Conservation (phyloP, 92 coral and sea anemone species). For the Palythoa grandis region DNA sequence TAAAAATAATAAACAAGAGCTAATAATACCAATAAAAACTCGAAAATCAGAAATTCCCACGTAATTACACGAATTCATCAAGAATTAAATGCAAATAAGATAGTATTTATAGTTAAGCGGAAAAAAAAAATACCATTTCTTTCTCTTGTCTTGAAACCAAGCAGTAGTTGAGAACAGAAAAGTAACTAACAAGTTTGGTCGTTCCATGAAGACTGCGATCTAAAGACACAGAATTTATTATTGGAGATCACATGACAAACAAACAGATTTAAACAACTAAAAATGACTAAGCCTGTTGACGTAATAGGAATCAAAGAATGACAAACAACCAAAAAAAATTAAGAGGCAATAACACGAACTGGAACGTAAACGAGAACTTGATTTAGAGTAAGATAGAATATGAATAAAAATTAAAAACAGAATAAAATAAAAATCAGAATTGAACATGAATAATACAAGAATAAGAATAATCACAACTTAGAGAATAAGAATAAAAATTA, state of each 20-base stretch:
- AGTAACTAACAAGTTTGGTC: constrained; percentile 93
- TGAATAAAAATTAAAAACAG: no score
- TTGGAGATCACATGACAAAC: background rate
- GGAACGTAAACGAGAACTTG: no score
- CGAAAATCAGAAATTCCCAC: background rate
- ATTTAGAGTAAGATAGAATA: no score
- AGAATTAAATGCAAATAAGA: background rate
- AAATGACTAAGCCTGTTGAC: background rate
- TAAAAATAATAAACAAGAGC: no score
- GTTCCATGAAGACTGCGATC: constrained; percentile 98
- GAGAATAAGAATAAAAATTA: no score
- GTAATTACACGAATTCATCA: background rate
- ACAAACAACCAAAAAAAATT: no score
- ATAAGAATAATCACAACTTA: no score
- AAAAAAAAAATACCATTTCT: constrained; percentile 73
- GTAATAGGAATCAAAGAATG: no score
- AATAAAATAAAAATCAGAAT: no score
- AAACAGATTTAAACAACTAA: background rate
- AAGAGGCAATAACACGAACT: no score
- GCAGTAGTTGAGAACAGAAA: constrained; percentile 95
- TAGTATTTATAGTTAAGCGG: background rate
- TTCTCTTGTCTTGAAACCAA: constrained; percentile 91
- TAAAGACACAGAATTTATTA: constrained; percentile 20
- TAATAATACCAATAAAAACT: no score
- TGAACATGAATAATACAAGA: no score